A percentile compares a stretch with the other conserved stretches of the same genome.
These are phyloP conservation scores for Sebastes taczanowskii DNA, from an alignment of 2,797 vertebrate genomes.

Conservation along the genomic window DNA sequence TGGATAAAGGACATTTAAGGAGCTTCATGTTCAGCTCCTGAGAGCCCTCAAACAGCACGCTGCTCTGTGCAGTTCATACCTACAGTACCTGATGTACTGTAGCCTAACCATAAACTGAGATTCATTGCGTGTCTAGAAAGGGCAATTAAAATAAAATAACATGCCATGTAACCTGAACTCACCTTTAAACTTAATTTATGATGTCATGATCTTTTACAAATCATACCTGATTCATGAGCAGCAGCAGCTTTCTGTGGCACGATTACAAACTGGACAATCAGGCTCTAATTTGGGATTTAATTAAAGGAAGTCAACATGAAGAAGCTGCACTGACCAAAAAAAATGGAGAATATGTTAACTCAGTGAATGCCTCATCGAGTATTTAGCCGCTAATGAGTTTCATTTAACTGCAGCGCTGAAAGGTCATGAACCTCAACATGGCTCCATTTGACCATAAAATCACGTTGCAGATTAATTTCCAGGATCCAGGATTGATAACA, in stretches of 20 bases:
- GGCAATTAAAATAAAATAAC: constrained; percentile 5
- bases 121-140: not conserved
- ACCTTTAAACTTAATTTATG: constrained; percentile 41
- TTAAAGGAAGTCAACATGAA: constrained; percentile 63
- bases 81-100: not conserved
- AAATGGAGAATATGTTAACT: constrained; percentile 48
- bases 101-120: not conserved
- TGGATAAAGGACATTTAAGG: constrained; percentile 35
- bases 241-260: constrained; percentile 29
- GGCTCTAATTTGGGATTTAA: constrained; percentile 60
- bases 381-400: constrained; percentile 64
- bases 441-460: constrained; percentile 48
- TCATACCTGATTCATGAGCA: constrained; percentile 31
- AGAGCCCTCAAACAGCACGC: constrained; percentile 7
- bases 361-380: constrained; percentile 39
- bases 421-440: constrained; percentile 60
- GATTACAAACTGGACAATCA: constrained; percentile 58
- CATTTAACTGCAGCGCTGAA: constrained; percentile 58
- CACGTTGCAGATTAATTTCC: constrained; percentile 31
- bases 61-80: not conserved
- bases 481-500: constrained; percentile 21
- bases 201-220: constrained; percentile 33
- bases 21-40: constrained; percentile 9
- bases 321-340: constrained; percentile 49
- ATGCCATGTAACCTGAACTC: constrained; percentile 7